These are phyloP conservation scores for Gallinago paraguaiae DNA, from an alignment of 2,113 vertebrate genomes.

Conservation along the genomic window DNA sequence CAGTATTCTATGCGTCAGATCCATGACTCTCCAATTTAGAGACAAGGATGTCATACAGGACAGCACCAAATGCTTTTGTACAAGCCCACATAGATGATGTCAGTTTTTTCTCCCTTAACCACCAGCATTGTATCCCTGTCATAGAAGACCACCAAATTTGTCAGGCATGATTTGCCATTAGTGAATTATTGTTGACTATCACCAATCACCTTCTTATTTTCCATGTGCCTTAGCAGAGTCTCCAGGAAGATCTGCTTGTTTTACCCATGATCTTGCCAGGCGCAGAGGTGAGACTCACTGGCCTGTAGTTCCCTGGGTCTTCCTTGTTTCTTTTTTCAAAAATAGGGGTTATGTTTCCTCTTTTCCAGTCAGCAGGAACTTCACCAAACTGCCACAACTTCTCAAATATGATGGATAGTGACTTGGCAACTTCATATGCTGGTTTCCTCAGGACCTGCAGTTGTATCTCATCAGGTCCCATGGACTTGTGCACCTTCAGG, in stretches of 20 bases:
- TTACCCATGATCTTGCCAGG: neutral
- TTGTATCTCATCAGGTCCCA: neutral
- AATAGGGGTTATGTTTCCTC: neutral
- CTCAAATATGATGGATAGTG: neutral
- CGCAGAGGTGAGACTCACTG: neutral
- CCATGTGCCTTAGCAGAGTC: neutral
- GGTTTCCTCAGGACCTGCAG: neutral
- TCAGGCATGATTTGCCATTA: neutral
- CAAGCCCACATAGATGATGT: neutral
- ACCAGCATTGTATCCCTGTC: neutral
- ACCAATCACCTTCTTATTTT: neutral
- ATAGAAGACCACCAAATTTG: neutral
- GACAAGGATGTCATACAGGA: neutral
- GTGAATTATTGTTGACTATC: neutral
- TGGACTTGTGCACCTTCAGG: neutral
- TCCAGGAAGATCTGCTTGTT: neutral
- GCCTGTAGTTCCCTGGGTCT: neutral
- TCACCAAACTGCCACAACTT: neutral
- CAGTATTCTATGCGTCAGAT: neutral
- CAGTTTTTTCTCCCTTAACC: neutral
- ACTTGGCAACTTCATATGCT: neutral
- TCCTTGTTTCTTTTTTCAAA: neutral
- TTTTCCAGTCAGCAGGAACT: neutral
- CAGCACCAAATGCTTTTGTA: neutral
- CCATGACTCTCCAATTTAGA: neutral